These are phyloP conservation scores for Gila robusta DNA, from an alignment of 2,797 vertebrate genomes.

Conservation along the genomic window DNA sequence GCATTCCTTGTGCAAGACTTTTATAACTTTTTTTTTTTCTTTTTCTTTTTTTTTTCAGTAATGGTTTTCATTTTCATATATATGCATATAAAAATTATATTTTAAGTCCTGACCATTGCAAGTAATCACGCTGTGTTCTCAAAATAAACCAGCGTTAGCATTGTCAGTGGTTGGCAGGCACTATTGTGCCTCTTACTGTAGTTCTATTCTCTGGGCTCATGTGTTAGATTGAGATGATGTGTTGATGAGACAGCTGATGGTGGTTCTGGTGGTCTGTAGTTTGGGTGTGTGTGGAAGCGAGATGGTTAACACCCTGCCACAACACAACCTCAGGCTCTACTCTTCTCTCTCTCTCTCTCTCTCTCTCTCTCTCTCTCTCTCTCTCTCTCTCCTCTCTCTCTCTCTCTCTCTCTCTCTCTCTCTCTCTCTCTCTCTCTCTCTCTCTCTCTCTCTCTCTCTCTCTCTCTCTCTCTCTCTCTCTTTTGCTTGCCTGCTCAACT, in stretches of 20 bases:
- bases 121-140: neutral
- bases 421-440: slow-evolving; percentile 75
- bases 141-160: neutral
- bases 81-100: neutral
- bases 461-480: slow-evolving; percentile 71
- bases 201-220: neutral
- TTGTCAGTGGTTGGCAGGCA: neutral
- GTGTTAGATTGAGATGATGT: slow-evolving; percentile 30
- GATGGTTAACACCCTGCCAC: slow-evolving; percentile 88
- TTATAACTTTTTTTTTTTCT: neutral
- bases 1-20: neutral
- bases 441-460: slow-evolving; percentile 79
- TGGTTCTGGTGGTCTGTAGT: slow-evolving; percentile 80
- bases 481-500: slow-evolving; percentile 85
- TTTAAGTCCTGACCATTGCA: neutral
- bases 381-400: too few species aligned
- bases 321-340: slow-evolving; percentile 66
- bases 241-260: slow-evolving; percentile 67
- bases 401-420: slow-evolving; percentile 63
- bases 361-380: too few species aligned
- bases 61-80: neutral
- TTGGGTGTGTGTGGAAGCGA: slow-evolving; percentile 79
- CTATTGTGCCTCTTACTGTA: neutral
- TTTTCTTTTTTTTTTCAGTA: neutral
- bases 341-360: slow-evolving; percentile 83